Evolutionary conservation across 2,888 invertebrate species (phyloP), one percentile per base, ranked within the genome.

Genomic region (Colletes collaris): DNA sequence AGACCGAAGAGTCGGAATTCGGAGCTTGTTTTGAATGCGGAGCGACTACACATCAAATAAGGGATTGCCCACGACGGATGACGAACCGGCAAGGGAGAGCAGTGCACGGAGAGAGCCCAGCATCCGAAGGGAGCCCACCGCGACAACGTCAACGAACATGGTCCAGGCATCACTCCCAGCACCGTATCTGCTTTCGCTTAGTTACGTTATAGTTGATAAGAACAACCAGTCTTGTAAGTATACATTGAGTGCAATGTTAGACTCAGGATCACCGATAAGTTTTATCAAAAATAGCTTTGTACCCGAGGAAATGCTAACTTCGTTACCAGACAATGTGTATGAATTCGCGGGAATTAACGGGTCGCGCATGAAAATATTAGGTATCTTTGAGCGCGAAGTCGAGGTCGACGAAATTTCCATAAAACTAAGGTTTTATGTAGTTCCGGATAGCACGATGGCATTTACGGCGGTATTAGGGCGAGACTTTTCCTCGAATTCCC

Each of bases 201-300:
- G 8, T 16, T 70, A 53, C 16, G 8, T 16, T 70, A 53, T 35
- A 5, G 4, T n/a, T 0, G 53, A 53, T 40, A 16, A 50, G 6
- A 50, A 16, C 11, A 40, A 40, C 40, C 40, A 40, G 0, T 3
- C 4, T 0, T 40, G 40, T 40, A 7, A 40, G 40, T 40, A 40
- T 40, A 7, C 7, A 7, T 40, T 40, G 40, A 40, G 7, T 40
- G 6, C 40, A 4, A 40, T 40, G 40, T 4, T 40, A 40, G 72
- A 65, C 11, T 46, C 65, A 2, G 66, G 65, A 10, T 64, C 49
- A 7, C 65, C 72, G 11, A 59, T 73, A n/a, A 73, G 72, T 16
- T 40, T 73, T 0, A 66, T 73, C 10, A 66, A 59, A 44, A 11
- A 40, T 10, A 60, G 40, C 4, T 52, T 40, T 19, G 50, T 60